Evolutionary conservation across 2,113 vertebrate genomes (phyloP).

Genomic region (Sylvietta virens): DNA sequence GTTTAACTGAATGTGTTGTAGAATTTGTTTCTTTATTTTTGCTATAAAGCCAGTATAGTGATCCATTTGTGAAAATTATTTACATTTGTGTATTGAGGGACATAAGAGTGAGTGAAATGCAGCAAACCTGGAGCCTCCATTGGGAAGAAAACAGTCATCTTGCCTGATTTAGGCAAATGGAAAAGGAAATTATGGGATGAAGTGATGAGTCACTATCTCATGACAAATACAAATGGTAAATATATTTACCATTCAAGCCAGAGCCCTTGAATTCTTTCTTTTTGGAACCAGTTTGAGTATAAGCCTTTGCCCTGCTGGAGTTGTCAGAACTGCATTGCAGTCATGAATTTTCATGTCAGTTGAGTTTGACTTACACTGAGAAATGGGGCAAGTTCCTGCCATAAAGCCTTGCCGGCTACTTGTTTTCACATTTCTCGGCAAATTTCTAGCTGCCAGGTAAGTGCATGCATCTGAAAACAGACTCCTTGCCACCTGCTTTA

Average conservation of each 20-base stretch:
- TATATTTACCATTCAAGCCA: not conserved
- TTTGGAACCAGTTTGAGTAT: not conserved
- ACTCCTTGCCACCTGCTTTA: not conserved
- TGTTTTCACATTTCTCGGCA: not conserved
- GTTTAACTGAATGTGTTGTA: not conserved
- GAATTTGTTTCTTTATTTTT: not conserved
- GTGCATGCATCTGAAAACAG: not conserved
- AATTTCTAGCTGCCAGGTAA: not conserved
- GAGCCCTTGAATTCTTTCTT: not conserved
- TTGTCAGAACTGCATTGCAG: not conserved
- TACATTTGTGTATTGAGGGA: not conserved
- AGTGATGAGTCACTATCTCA: not conserved
- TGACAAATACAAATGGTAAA: not conserved
- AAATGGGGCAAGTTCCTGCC: not conserved
- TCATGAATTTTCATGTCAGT: not conserved
- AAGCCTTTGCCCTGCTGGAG: not conserved
- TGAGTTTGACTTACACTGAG: not conserved
- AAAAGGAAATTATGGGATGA: conserved; percentile 16
- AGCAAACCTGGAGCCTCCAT: fast-evolving
- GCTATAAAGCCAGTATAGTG: not conserved
- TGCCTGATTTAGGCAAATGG: not conserved
- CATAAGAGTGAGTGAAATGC: not conserved
- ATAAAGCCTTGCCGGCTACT: not conserved
- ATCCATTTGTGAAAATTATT: not conserved
- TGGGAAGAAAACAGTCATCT: not conserved